These are phyloP conservation scores for Paragorgia papillata DNA, from an alignment of 92 coral and sea anemone species.

Conservation along the genomic window DNA sequence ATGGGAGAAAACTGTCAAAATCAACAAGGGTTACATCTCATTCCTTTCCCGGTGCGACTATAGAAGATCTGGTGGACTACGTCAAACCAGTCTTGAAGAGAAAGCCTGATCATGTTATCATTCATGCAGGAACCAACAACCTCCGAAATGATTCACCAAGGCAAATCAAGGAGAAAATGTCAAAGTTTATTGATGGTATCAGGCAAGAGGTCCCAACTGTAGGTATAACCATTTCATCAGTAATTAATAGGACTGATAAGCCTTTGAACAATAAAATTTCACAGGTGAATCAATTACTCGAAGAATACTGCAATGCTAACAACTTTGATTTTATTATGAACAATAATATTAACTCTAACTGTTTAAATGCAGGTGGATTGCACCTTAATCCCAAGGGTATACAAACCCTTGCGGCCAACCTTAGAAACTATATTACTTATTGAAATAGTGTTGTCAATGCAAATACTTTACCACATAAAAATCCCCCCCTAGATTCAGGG, in stretches of 20 bases:
- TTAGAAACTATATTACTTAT: conserved; percentile 35
- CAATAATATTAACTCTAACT: conserved; percentile 31
- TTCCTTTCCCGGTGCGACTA: conserved; percentile 50
- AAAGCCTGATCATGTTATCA: conserved; percentile 44
- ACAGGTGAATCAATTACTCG: conserved; percentile 37
- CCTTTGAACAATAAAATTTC: conserved; percentile 11
- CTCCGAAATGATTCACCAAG: conserved; percentile 29
- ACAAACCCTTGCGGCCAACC: conserved; percentile 42
- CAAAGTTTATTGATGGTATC: conserved; percentile 31
- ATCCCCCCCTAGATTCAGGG: conserved; percentile 36
- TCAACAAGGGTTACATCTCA: conserved; percentile 32
- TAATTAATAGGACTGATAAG: conserved; percentile 37
- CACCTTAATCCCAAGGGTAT: conserved; percentile 49
- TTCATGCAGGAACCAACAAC: conserved; percentile 45
- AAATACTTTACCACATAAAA: conserved; percentile 27
- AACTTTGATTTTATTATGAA: too few relatives aligned
- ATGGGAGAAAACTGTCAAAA: conserved; percentile 28
- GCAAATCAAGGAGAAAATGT: conserved; percentile 38
- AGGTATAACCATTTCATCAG: conserved; percentile 29
- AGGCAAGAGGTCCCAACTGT: conserved; percentile 28
- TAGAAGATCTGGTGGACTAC: conserved; percentile 38
- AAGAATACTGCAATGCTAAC: conserved; percentile 22
- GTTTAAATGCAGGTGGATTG: conserved; percentile 41
- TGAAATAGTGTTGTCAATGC: conserved; percentile 53
- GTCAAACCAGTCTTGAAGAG: conserved; percentile 39